A percentile compares a stretch with the other conserved stretches of the same genome.
Conservation (phyloP, 2,113 vertebrate genomes). For the Nymphicus hollandicus region DNA sequence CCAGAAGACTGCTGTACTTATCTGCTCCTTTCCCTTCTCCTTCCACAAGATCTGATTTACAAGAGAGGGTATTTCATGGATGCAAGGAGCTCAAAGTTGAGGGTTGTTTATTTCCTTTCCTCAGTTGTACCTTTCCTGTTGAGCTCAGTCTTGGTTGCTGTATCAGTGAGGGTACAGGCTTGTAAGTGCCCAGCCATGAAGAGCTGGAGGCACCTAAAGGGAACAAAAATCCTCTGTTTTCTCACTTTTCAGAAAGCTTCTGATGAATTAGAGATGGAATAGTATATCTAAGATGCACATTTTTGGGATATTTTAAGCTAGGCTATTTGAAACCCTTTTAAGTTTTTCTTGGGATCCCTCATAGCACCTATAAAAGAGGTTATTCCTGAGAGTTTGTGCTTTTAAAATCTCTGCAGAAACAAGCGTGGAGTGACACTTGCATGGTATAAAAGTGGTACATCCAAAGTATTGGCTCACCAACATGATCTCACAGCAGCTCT, state of each 20-base stretch:
- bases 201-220: neutral
- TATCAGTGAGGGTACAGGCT: neutral
- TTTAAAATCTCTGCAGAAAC: neutral
- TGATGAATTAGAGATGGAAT: neutral
- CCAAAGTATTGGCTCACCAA: neutral
- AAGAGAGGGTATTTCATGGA: neutral
- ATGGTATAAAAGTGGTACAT: neutral
- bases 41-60: neutral
- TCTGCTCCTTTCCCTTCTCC: neutral
- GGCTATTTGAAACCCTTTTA: constrained; percentile 11
- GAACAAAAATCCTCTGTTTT: neutral
- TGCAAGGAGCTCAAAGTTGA: neutral
- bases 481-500: neutral
- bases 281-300: neutral
- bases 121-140: neutral
- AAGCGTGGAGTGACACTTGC: neutral
- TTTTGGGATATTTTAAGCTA: constrained; percentile 12
- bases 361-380: neutral
- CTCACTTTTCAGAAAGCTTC: neutral
- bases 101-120: neutral
- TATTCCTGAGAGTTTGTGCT: neutral
- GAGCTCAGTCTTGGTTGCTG: neutral
- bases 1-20: neutral
- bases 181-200: neutral
- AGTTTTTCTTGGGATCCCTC: neutral